Evolutionary conservation across 2,888 invertebrate genomes (phyloP), one percentile per base, ranked within the genome.

Genomic region (Myopa testacea): DNA sequence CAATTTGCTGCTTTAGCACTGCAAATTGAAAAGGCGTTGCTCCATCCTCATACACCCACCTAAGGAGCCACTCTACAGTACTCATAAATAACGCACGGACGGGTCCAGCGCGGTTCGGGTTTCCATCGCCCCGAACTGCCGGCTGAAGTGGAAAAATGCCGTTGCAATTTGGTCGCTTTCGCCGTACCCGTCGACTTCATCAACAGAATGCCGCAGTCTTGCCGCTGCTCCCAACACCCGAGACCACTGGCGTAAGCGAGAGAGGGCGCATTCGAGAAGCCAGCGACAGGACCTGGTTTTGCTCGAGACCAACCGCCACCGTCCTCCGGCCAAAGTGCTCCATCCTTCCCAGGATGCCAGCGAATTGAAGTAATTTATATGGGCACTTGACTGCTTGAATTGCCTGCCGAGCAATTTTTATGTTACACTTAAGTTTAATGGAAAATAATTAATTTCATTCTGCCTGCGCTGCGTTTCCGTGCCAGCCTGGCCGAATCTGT

Each of bases 361-460:
- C 84, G 85, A 87, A 88, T 87, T 88, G 88, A 86, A 88, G 88
- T 89, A 89, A 89, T 89, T 89, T 89, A 89, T 89, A 88, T 87
- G 88, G 88, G 88, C 89, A 89, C 88, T 89, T 89, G 89, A 88
- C 88, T 88, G 88, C 86, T 87, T 87, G 89, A 89, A 89, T 89
- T 89, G 89, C 88, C 87, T 88, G 87, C 86, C 84, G 84, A 86
- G 87, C 85, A 86, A 84, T 83, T 87, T 88, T 88, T 88, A 87
- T 87, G 86, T 86, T 86, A 86, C 88, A 88, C 88, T 88, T 87
- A 87, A 87, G 86, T 87, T 86, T 89, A 89, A 89, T 89, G 89
- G 89, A 89, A 88, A 89, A 89, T 89, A 89, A 89, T 89, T 89
- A 89, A 89, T 89, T 89, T 89, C 87, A 84, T 87, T 89, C 86